phyloP scores from a whole-genome alignment of 2,113 vertebrate genomes.

The Grantiella picta region DNA sequence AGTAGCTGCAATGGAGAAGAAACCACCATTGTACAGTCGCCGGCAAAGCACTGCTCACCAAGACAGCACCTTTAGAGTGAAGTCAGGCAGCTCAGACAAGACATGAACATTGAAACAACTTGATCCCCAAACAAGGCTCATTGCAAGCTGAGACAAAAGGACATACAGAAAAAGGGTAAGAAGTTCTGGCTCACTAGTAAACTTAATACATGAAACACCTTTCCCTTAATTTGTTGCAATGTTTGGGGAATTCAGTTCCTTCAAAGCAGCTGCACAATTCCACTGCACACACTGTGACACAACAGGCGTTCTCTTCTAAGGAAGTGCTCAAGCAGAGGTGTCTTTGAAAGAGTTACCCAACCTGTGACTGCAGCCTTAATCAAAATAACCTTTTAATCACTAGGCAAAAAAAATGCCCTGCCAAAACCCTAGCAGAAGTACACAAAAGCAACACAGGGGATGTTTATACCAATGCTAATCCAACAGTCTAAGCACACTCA shows the following conservation, averaged over 20 bases:
- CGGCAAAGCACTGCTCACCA: not conserved
- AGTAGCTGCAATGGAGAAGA: not conserved
- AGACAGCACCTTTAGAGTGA: not conserved
- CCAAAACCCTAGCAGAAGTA: not conserved
- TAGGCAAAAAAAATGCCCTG: not conserved
- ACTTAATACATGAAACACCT: constrained; percentile 26
- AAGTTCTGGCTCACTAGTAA: not conserved
- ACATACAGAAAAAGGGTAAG: not conserved
- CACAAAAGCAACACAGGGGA: constrained; percentile 43
- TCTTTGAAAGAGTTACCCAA: constrained; percentile 53
- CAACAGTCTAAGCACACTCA: constrained; percentile 51
- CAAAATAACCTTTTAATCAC: constrained; percentile 33
- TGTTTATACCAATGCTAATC: constrained; percentile 52
- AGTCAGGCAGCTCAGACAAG: not conserved
- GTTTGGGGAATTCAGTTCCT: constrained; percentile 40
- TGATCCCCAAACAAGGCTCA: not conserved
- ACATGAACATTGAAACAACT: not conserved
- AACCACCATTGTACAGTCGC: not conserved
- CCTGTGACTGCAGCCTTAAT: constrained; percentile 36
- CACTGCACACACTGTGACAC: not conserved
- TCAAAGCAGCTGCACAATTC: constrained; percentile 44
- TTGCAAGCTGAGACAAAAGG: not conserved
- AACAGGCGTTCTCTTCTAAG: constrained; percentile 56
- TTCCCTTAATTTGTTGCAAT: constrained; percentile 41
- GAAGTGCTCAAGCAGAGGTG: constrained; percentile 49